A percentile compares a stretch with the other conserved stretches of the same genome.
These are phyloP conservation scores for Lipophrys pholis DNA, from an alignment of 2,113 vertebrate genomes.

Conservation along the genomic window DNA sequence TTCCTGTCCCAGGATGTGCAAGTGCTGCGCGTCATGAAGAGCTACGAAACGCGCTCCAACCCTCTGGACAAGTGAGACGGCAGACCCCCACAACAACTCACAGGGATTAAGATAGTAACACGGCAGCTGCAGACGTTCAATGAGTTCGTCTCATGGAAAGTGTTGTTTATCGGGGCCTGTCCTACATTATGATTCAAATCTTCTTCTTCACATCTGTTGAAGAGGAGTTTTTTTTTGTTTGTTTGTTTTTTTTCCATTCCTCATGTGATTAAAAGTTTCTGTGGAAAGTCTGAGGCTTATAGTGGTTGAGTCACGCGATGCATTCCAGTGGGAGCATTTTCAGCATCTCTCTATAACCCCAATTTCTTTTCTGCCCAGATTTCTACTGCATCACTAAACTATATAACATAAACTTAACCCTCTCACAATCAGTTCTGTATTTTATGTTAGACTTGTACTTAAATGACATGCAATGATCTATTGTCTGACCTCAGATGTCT, in stretches of 20 bases:
- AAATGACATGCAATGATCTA: too few relatives aligned
- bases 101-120: not conserved
- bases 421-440: too few relatives aligned
- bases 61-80: slow-evolving; percentile 92
- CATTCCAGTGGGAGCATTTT: too few relatives aligned
- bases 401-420: too few relatives aligned
- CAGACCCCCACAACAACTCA: not conserved
- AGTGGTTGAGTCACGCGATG: not conserved
- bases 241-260: not conserved
- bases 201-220: slow-evolving; percentile 16
- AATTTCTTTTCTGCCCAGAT: too few relatives aligned
- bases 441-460: too few relatives aligned
- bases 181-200: slow-evolving; percentile 2
- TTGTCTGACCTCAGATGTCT: too few relatives aligned
- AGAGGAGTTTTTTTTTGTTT: not conserved
- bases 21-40: slow-evolving; percentile 94
- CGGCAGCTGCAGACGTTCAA: slow-evolving; percentile 11
- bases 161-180: not conserved
- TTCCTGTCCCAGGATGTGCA: slow-evolving; percentile 97
- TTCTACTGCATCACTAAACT: too few relatives aligned
- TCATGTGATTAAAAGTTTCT: not conserved
- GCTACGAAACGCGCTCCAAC: slow-evolving; percentile 90
- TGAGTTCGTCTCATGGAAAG: not conserved
- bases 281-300: not conserved
- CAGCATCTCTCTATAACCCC: too few relatives aligned